These are phyloP conservation scores for Brevimyrus niger DNA, from an alignment of 2,113 vertebrate genomes.

Conservation along the genomic window DNA sequence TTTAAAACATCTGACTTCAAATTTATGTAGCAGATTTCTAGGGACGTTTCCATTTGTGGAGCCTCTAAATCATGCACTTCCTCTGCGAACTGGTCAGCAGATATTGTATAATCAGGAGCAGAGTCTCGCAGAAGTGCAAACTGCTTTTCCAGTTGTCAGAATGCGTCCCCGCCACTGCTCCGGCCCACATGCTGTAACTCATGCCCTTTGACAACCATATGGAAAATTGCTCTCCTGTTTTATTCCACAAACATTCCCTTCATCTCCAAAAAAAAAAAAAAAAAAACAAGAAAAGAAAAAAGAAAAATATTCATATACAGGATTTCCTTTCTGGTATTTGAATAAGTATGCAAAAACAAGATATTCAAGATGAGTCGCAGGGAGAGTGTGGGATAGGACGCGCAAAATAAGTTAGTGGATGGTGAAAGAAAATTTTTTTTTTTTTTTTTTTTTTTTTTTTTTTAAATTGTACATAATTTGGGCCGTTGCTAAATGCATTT, in stretches of 20 bases:
- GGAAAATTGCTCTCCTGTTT: constrained; percentile 46
- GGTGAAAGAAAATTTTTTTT: background rate
- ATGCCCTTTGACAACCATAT: constrained; percentile 49
- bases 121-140: constrained; percentile 28
- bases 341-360: constrained; percentile 42
- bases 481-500: background rate
- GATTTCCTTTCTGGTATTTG: constrained; percentile 43
- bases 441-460: background rate
- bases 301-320: constrained; percentile 18
- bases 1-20: constrained; percentile 37
- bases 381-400: background rate
- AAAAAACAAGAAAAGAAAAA: background rate
- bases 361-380: background rate
- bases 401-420: background rate
- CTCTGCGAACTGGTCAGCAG: constrained; percentile 17
- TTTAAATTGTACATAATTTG: background rate
- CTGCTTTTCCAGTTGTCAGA: constrained; percentile 48
- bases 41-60: constrained; percentile 20
- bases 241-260: constrained; percentile 37
- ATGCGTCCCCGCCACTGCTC: constrained; percentile 31
- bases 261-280: constrained; percentile 27
- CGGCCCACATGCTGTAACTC: constrained; percentile 40
- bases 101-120: constrained; percentile 32
- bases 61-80: constrained; percentile 33
- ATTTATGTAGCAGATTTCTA: constrained; percentile 43